Conservation (phyloP, 2,797 vertebrate species). For the Phylloscopus collybita region DNA sequence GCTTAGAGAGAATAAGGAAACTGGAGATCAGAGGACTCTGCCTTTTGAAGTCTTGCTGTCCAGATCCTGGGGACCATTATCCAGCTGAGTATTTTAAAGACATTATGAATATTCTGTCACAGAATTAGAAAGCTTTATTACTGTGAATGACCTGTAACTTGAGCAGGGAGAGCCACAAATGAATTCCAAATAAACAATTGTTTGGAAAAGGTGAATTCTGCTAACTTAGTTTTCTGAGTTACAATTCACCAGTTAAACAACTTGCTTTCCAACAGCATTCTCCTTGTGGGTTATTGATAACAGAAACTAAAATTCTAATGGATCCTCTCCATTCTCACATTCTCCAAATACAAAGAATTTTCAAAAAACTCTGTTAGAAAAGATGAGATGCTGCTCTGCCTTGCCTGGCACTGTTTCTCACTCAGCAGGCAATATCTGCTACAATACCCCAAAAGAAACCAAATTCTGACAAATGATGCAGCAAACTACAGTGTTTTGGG, state of each 20-base stretch:
- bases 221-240: background rate
- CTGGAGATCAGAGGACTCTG: slow-evolving; percentile 45
- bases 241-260: background rate
- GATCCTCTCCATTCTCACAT: background rate
- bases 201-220: slow-evolving; percentile 34
- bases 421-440: background rate
- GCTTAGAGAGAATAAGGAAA: slow-evolving; percentile 57
- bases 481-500: background rate
- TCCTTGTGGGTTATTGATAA: background rate
- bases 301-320: background rate
- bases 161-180: background rate
- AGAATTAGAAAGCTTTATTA: slow-evolving; percentile 33
- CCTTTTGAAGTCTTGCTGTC: slow-evolving; percentile 54
- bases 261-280: background rate
- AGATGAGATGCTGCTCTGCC: background rate
- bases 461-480: background rate
- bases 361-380: background rate
- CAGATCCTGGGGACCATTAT: slow-evolving; percentile 33
- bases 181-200: background rate
- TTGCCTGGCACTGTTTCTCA: background rate
- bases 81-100: slow-evolving; percentile 34
- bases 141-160: slow-evolving; percentile 7
- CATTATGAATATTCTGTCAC: slow-evolving; percentile 28
- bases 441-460: background rate
- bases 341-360: background rate